Evolutionary conservation across 2,113 vertebrate species (phyloP), one percentile per base, ranked within the genome.

Genomic region (Pachycephala philippinensis): DNA sequence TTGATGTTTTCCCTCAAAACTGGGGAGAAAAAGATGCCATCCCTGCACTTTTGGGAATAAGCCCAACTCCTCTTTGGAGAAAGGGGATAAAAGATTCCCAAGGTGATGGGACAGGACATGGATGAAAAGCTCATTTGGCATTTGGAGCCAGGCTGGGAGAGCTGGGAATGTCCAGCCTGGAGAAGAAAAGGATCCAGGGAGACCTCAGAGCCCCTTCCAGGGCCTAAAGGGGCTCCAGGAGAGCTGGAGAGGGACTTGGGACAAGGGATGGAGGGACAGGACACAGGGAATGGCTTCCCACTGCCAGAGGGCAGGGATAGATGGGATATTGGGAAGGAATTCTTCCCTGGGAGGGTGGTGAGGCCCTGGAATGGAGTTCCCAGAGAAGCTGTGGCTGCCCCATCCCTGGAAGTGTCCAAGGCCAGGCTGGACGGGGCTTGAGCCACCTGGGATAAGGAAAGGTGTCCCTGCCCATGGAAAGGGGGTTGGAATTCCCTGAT

Each of bases 371-470:
- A n/a, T 1, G 6, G 8, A 70, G 61, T 47, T 87, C 40, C 19
- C 56, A 78, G 47, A 45, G 39, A 6, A 61, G 12, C 23, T 24
- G 28, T 61, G 39, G 47, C 28, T 70, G 23, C 8, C 2, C 4
- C 15, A 15, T 28, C 23, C 64, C 74, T 54, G 15, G 27, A 61
- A 61, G 3, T 14, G 13, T 54, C n/a, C 47, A 45, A 70, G 19
- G 12, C 12, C 28, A 39, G 18, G 2, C 0, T 45, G 39, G 54
- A 33, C 0, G 0, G 5, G 6, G 18, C 10, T 45, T 53, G 47
- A 70, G 15, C n/a, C 53, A 11, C 1, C 28, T 61, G 40, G 47
- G 6, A 16, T 6, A 39, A 21, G 9, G 33, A n/a, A 1, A 87
- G 1, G 2, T n/a, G 19, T 23, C 39, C 72, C 45, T 45, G 33